Evolutionary conservation across 1,140 invertebrate genomes (phyloP), one percentile per base, ranked within the genome.

Genomic region (Tetragnatha versicolor): DNA sequence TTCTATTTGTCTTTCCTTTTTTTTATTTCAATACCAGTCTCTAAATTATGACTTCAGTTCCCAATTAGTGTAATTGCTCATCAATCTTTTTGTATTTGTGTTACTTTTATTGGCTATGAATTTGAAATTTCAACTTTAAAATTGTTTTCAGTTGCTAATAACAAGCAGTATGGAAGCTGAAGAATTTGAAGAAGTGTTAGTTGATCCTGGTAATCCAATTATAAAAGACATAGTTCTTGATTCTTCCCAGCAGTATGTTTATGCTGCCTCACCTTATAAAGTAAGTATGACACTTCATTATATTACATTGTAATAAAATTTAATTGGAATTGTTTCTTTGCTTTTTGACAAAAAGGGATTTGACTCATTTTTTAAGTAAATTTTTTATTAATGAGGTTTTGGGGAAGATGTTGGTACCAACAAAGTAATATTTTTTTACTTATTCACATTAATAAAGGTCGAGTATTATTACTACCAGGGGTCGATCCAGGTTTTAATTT

Each of bases 221-320:
- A 86, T 96, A 72, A 91, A 93, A 0, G 94, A 97, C 85, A 92
- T 94, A 45, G 89, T 90, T 60, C 87, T 97, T 79, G 93, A 94
- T 63, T 89, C 91, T 2, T 89, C 90, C 81, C 91, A 91, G 73
- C 91, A 93, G 81, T 89, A 90, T 82, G 85, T 94, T 9, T 94
- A 93, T 83, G 91, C 91, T 10, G 84, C 94, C 25, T 93, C 93
- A 3, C 87, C 88, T 47, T 87, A 89, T 20, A 92, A 91, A 86
- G 90, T 91, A 86, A 81, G 37, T 35, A 47, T 1, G 42, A 12
- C 42, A 47, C 42, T 17, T 47, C 2, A 17, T 47, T 17, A 17
- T 47, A 47, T 2, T 3, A 47, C 12, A 2, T 47, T 47, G 12
- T 47, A 47, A 47, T 47, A 3, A 1, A 12, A 47, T 47, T 1